These are phyloP conservation scores for Frankliniella intonsa DNA, from an alignment of 2,888 invertebrate genomes.

Conservation along the genomic window DNA sequence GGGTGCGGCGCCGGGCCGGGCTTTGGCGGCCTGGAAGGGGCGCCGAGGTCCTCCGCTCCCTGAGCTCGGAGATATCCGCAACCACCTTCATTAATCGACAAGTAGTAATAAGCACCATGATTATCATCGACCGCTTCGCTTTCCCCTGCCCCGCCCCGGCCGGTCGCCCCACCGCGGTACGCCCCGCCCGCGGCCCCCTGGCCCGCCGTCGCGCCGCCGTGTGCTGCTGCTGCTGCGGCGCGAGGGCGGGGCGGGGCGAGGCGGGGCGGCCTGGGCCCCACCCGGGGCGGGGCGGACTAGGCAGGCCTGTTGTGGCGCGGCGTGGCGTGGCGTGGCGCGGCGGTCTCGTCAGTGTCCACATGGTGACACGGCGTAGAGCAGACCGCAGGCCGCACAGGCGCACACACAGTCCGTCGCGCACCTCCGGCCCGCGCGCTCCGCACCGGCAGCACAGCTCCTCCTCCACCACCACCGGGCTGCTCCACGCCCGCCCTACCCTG, in stretches of 20 bases:
- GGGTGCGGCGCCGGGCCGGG: too few relatives aligned
- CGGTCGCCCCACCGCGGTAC: too few relatives aligned
- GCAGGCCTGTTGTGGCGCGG: not conserved
- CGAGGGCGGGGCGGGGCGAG: not conserved
- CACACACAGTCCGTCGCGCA: not conserved
- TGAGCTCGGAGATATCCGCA: too few relatives aligned
- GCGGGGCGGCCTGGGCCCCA: not conserved
- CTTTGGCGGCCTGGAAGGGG: too few relatives aligned
- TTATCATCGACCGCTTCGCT: too few relatives aligned
- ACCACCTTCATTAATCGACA: too few relatives aligned
- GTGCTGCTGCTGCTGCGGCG: too few relatives aligned
- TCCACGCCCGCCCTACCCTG: not conserved
- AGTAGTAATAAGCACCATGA: too few relatives aligned
- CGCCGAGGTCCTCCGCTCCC: too few relatives aligned
- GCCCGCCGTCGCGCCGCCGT: too few relatives aligned
- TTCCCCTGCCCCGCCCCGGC: too few relatives aligned
- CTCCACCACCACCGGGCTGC: not conserved
- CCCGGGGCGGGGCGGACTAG: not conserved
- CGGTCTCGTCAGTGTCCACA: not conserved
- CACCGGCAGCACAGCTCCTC: not conserved
- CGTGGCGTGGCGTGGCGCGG: not conserved
- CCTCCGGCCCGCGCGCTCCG: not conserved
- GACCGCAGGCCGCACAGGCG: not conserved
- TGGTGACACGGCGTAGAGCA: not conserved
- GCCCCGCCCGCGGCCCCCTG: too few relatives aligned